These are phyloP conservation scores for Sminthurinus aureus DNA, from an alignment of 2,888 invertebrate species.

Conservation along the genomic window DNA sequence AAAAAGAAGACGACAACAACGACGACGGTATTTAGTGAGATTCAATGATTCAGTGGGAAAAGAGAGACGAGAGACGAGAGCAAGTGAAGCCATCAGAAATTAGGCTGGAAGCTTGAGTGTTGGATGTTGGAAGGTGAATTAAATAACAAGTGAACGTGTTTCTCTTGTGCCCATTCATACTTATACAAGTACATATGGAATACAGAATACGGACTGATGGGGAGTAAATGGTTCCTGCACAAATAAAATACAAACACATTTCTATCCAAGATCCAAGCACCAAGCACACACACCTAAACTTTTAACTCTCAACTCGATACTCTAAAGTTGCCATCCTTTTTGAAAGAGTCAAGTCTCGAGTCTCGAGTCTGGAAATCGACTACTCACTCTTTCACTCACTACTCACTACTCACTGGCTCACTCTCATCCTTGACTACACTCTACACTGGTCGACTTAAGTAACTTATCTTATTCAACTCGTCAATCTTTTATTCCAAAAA, in stretches of 20 bases:
- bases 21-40: not conserved
- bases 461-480: conserved; percentile 3
- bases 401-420: too few species aligned
- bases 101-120: not conserved
- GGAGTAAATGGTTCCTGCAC: conserved; percentile 19
- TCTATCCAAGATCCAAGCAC: too few species aligned
- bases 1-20: not conserved
- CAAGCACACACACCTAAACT: conserved; percentile 4
- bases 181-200: not conserved
- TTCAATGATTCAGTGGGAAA: not conserved
- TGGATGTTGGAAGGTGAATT: not conserved
- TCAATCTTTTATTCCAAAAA: not conserved
- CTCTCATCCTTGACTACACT: not conserved
- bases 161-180: not conserved
- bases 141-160: not conserved
- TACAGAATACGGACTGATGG: conserved; percentile 3
- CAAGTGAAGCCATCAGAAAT: not conserved
- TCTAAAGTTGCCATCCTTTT: too few species aligned
- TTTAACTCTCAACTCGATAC: too few species aligned
- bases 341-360: not conserved
- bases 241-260: not conserved
- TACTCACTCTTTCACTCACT: conserved; percentile 5
- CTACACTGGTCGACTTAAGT: not conserved
- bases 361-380: not conserved
- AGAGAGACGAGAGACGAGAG: not conserved